Percentiles rank a stretch among this genome's conserved stretches.
Evolutionary conservation across 2,888 invertebrate genomes (phyloP).

Genomic region (Drosophila lutescens): DNA sequence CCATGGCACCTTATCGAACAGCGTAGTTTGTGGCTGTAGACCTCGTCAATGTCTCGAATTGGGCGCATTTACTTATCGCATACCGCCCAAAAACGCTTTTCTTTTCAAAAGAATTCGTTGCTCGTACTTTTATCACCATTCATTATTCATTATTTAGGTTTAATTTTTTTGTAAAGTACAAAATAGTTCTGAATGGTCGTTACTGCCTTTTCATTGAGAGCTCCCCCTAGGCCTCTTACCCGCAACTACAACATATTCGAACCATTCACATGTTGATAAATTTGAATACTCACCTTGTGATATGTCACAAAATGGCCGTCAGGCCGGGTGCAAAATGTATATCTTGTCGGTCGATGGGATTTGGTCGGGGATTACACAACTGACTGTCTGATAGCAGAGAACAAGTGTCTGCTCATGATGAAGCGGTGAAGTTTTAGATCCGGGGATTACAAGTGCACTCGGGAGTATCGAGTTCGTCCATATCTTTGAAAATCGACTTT

Average conservation of each 20-base stretch:
- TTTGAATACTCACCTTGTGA: constrained; percentile 38
- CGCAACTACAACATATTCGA: neutral
- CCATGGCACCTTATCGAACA: constrained; percentile 61
- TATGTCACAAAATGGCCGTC: constrained; percentile 41
- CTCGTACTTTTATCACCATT: constrained; percentile 20
- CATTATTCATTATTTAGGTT: constrained; percentile 41
- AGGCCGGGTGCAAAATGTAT: constrained; percentile 37
- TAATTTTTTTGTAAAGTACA: constrained; percentile 23
- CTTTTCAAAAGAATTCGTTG: constrained; percentile 4
- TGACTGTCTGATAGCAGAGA: constrained; percentile 31
- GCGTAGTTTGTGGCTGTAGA: constrained; percentile 49
- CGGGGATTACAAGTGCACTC: constrained; percentile 18
- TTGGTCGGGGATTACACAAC: constrained; percentile 26
- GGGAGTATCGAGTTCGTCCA: neutral
- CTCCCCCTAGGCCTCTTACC: neutral
- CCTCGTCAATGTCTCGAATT: constrained; percentile 57
- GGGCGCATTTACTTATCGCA: constrained; percentile 54
- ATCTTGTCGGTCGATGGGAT: constrained; percentile 20
- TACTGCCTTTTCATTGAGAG: constrained; percentile 36
- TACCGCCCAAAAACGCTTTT: constrained; percentile 5
- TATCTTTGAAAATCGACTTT: constrained; percentile 11
- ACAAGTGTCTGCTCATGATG: constrained; percentile 29
- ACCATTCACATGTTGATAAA: constrained; percentile 19
- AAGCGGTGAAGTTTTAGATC: constrained; percentile 12
- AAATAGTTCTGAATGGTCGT: constrained; percentile 40